These are phyloP conservation scores for Thumatha senex DNA, from an alignment of 2,888 invertebrate species.

Conservation along the genomic window DNA sequence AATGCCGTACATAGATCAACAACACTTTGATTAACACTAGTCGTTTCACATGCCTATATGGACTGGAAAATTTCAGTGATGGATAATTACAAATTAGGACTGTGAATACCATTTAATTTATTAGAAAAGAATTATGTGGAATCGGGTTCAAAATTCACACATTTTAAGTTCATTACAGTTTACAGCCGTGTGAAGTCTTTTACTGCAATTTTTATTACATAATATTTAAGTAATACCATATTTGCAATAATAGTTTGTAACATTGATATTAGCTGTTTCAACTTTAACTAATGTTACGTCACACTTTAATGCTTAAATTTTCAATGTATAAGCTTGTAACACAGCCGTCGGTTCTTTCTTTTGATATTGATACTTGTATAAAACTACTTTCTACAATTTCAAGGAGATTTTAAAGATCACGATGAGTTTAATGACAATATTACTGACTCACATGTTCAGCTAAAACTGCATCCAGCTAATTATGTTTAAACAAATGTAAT, in stretches of 20 bases:
- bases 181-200: constrained; percentile 17
- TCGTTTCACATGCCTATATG: background rate
- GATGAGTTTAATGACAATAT: constrained; percentile 8
- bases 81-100: background rate
- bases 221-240: constrained; percentile 23
- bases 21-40: background rate
- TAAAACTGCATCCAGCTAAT: constrained; percentile 4
- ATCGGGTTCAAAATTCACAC: too few relatives aligned
- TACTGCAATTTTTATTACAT: constrained; percentile 29
- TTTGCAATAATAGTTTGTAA: constrained; percentile 31
- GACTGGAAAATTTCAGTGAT: background rate
- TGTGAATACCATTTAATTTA: too few relatives aligned
- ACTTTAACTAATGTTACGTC: constrained; percentile 17
- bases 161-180: constrained; percentile 1
- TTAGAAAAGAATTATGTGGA: too few relatives aligned
- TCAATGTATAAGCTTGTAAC: constrained; percentile 21
- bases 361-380: constrained; percentile 10
- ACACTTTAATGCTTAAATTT: constrained; percentile 28
- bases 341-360: constrained; percentile 9
- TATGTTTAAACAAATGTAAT: constrained; percentile 4
- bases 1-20: background rate
- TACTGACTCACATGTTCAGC: constrained; percentile 1
- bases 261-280: constrained; percentile 29
- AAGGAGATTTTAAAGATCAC: constrained; percentile 11
- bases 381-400: constrained; percentile 11